phyloP scores from a whole-genome alignment of 2,113 vertebrate species.

The Sula dactylatra region DNA sequence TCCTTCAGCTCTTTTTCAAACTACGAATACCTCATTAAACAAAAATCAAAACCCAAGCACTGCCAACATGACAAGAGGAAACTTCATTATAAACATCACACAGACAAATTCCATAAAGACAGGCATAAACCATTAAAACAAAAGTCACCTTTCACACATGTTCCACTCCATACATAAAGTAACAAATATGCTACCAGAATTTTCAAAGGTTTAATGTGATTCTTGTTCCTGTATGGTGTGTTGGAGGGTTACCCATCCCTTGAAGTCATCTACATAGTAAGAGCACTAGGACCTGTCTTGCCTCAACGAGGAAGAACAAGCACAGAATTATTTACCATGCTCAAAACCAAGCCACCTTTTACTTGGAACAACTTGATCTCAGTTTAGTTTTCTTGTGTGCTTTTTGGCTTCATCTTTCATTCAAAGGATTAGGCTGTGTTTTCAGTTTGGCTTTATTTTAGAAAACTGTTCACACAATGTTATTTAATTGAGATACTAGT shows the following conservation, averaged over 20 bases:
- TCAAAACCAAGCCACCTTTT: background rate
- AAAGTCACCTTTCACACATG: background rate
- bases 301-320: background rate
- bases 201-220: background rate
- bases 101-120: background rate
- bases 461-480: background rate
- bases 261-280: background rate
- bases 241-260: background rate
- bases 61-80: background rate
- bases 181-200: background rate
- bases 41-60: background rate
- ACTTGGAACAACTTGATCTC: background rate
- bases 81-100: background rate
- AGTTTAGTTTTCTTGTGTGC: background rate
- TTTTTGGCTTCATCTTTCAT: background rate
- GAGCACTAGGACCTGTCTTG: background rate
- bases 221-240: background rate
- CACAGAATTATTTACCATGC: background rate
- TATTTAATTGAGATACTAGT: background rate
- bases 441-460: background rate
- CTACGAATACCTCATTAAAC: background rate
- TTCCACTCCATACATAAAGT: background rate
- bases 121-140: background rate
- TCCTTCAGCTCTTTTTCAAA: background rate
- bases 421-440: background rate